These are phyloP conservation scores for Mesitornis unicolor DNA, from an alignment of 2,113 vertebrate species.

Conservation along the genomic window DNA sequence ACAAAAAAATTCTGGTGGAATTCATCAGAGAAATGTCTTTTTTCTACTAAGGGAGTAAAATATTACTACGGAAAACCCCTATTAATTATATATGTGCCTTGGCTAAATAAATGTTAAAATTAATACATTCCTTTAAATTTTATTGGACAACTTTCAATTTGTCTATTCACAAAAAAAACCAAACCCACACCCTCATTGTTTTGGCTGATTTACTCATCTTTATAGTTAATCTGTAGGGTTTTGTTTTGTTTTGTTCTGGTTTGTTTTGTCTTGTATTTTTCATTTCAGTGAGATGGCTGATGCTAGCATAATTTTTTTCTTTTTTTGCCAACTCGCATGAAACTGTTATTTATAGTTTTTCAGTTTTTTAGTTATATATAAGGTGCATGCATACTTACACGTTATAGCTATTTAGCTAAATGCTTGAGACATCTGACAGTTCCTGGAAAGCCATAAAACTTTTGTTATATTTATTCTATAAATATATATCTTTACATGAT, in stretches of 20 bases:
- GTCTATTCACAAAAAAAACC: not conserved
- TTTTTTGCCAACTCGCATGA: not conserved
- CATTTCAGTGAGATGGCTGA: not conserved
- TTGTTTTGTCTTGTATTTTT: not conserved
- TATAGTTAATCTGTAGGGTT: not conserved
- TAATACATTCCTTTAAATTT: not conserved
- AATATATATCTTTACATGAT: not conserved
- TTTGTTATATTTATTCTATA: not conserved
- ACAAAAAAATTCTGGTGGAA: not conserved
- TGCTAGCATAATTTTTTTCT: not conserved
- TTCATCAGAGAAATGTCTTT: not conserved
- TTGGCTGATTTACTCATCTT: not conserved
- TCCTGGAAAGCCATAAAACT: not conserved
- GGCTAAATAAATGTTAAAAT: not conserved
- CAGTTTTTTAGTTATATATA: too few species aligned
- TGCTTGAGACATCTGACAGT: not conserved
- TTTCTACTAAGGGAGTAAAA: not conserved
- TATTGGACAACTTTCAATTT: not conserved
- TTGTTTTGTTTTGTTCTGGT: not conserved
- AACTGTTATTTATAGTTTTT: not conserved
- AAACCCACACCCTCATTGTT: too few species aligned
- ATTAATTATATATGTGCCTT: not conserved
- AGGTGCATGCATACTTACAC: not conserved
- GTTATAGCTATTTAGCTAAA: not conserved
- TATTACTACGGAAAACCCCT: fast-evolving